Evolutionary conservation across 2,797 vertebrate species (phyloP), one percentile per base, ranked within the genome.

Genomic region (Taenioides sp.): DNA sequence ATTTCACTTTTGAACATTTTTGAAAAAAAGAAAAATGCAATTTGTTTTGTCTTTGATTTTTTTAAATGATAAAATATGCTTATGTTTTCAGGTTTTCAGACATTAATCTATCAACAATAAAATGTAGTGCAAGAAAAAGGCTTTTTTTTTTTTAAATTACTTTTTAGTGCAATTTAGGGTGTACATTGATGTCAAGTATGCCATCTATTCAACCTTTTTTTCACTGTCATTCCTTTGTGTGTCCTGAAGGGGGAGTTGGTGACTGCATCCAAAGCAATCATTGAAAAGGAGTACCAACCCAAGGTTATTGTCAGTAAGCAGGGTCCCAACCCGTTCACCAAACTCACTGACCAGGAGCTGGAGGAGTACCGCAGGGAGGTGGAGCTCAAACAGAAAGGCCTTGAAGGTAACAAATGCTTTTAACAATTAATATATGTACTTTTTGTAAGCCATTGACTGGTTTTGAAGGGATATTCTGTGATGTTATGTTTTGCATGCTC

Each of bases 221-320:
- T 16, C 4, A n/a, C 40, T 65, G n/a, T 23, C 60, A 40, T 66
- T 72, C 34, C 31, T 17, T 22, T 87, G 47, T 89, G 74, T 88
- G 70, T 79, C 82, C 88, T 79, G 25, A 83, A 99, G 98, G 97
- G 98, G 74, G 98, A 99, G 76, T 92, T 99, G 68, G 96, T 99
- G 91, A 99, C 97, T 0, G 98, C 98, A 0, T 99, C 98, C 37
- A 99, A 99, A 91, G 98, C 98, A 83, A 99, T 99, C 81, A 99
- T 99, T 12, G 98, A 99, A 85, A 99, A 99, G 74, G 98, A 99
- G 72, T 99, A 98, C 84, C 98, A 99, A 83, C 97, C 97, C 7
- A 92, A 92, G n/a, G 97, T 98, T 25, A 94, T 99, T 0, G 91
- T 99, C 85, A 96, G 94, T 92, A 98, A 96, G 79, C 92, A 96